A percentile compares a stretch with the other conserved stretches of the same genome.
Evolutionary conservation across 2,888 invertebrate genomes (phyloP).

Genomic region (Drosophila niveifrons): DNA sequence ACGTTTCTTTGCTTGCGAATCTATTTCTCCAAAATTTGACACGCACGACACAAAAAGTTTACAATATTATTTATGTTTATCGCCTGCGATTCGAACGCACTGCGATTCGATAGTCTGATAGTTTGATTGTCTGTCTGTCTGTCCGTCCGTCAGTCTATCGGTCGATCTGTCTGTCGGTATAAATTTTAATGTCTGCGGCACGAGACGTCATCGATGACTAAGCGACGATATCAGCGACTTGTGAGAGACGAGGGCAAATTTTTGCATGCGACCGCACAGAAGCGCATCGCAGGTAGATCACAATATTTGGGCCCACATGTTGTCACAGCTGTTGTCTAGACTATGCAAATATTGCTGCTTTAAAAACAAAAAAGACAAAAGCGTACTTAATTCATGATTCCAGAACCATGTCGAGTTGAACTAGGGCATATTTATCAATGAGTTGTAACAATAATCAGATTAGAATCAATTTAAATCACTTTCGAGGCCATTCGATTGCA

Average conservation of each 20-base stretch:
- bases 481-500: too few relatives aligned
- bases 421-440: too few relatives aligned
- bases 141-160: slow-evolving; percentile 16
- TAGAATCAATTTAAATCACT: too few relatives aligned
- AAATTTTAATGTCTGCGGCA: slow-evolving; percentile 42
- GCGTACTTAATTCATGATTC: neutral
- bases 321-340: neutral
- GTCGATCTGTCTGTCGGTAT: slow-evolving; percentile 5
- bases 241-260: slow-evolving; percentile 37
- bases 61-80: slow-evolving; percentile 38
- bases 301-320: neutral
- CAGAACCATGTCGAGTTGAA: neutral
- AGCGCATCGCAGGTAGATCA: slow-evolving; percentile 46
- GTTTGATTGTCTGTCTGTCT: slow-evolving; percentile 12
- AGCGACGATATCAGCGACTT: slow-evolving; percentile 33
- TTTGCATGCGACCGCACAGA: slow-evolving; percentile 53
- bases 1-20: slow-evolving; percentile 31
- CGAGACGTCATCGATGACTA: slow-evolving; percentile 76
- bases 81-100: slow-evolving; percentile 37
- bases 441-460: too few relatives aligned
- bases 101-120: slow-evolving; percentile 28
- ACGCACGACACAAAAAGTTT: slow-evolving; percentile 35
- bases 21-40: slow-evolving; percentile 27
- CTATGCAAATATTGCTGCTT: neutral
- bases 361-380: neutral